These are phyloP conservation scores for Petrocephalus zakoni DNA, from an alignment of 2,113 vertebrate species.

Conservation along the genomic window DNA sequence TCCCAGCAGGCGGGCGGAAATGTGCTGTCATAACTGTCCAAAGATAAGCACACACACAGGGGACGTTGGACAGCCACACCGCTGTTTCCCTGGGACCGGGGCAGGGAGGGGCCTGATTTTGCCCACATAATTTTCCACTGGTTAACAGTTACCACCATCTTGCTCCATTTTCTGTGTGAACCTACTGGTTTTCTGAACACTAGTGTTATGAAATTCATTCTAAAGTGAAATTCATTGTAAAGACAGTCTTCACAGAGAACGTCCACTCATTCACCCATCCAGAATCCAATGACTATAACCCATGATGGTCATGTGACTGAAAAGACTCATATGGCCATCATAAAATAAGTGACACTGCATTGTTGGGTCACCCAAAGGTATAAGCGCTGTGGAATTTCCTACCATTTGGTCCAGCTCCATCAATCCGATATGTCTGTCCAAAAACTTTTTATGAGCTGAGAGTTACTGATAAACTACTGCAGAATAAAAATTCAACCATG, in stretches of 20 bases:
- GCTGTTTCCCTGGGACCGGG: not conserved
- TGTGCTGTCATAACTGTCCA: conserved; percentile 99
- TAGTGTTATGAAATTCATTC: not conserved
- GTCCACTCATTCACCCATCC: not conserved
- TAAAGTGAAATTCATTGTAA: not conserved
- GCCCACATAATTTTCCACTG: not conserved
- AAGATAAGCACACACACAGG: conserved; percentile 28
- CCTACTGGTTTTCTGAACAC: not conserved
- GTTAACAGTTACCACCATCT: not conserved
- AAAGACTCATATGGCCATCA: not conserved
- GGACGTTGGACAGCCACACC: not conserved
- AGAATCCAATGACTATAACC: not conserved
- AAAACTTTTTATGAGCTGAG: not conserved
- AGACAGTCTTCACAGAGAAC: not conserved
- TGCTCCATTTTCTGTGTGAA: not conserved
- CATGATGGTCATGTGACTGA: not conserved
- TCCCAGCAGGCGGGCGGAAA: conserved; percentile 99
- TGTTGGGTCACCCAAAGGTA: not conserved
- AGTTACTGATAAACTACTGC: not conserved
- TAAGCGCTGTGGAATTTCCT: not conserved
- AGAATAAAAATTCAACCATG: not conserved
- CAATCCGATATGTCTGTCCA: not conserved
- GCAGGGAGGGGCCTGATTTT: not conserved
- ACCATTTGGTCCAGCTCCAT: not conserved
- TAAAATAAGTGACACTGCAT: not conserved